These are phyloP conservation scores for Berghia stephanieae DNA, from an alignment of 1,140 invertebrate genomes.

Conservation along the genomic window DNA sequence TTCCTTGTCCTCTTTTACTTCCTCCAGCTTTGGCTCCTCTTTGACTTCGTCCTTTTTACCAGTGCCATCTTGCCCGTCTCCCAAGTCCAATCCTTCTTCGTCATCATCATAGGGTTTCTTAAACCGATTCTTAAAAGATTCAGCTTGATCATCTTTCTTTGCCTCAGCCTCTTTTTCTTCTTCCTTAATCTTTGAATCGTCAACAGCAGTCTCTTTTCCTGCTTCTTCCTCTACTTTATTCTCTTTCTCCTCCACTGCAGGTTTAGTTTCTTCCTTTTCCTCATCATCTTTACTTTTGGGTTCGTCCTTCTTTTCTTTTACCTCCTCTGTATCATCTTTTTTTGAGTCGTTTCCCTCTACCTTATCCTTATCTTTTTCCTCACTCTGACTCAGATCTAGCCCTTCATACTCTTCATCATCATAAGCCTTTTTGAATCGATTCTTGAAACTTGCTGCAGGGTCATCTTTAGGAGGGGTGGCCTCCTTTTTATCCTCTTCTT, in stretches of 20 bases:
- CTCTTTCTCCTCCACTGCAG: conserved; percentile 16
- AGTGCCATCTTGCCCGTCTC: not conserved
- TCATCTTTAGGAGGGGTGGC: conserved; percentile 27
- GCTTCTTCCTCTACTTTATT: conserved; percentile 22
- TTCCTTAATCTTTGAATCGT: not conserved
- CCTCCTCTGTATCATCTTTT: conserved; percentile 24
- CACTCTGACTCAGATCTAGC: conserved; percentile 9
- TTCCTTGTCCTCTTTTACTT: conserved; percentile 29
- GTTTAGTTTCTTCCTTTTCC: conserved; percentile 28
- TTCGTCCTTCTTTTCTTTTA: not conserved
- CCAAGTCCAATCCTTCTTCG: conserved; percentile 21
- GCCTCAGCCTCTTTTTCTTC: not conserved
- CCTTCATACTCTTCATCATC: conserved; percentile 37
- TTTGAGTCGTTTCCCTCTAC: conserved; percentile 26
- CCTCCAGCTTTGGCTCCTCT: conserved; percentile 1
- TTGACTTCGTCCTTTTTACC: conserved; percentile 10
- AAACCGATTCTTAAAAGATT: not conserved
- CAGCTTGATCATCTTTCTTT: conserved; percentile 17
- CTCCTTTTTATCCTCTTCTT: conserved; percentile 28
- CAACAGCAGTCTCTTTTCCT: conserved; percentile 23
- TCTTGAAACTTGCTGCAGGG: conserved; percentile 16
- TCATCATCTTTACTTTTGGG: conserved; percentile 25
- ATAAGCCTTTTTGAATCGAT: conserved; percentile 32
- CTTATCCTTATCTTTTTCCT: conserved; percentile 27
- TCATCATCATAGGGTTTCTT: conserved; percentile 20